Evolutionary conservation across 2,113 vertebrate genomes (phyloP).

Genomic region (Tringa solitaria): DNA sequence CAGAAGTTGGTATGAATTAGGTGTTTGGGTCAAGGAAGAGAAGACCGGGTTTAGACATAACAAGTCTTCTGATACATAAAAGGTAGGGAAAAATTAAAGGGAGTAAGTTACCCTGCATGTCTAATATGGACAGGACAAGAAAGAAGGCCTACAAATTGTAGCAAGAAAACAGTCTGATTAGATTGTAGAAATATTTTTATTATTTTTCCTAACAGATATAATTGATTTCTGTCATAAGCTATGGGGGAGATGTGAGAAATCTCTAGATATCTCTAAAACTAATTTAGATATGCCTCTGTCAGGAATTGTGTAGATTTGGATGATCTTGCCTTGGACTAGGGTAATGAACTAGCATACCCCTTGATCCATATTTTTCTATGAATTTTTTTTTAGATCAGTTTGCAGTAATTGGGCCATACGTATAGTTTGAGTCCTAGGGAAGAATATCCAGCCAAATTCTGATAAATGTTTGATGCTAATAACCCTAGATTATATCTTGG

Average conservation of each 20-base stretch:
- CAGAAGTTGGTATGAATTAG: neutral
- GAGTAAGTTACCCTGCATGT: neutral
- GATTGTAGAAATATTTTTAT: neutral
- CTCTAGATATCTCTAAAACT: neutral
- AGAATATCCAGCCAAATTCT: neutral
- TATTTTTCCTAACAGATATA: neutral
- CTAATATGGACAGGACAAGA: neutral
- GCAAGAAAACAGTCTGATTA: neutral
- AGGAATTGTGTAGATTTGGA: neutral
- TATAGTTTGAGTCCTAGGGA: neutral
- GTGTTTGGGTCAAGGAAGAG: neutral
- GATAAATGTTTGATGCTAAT: constrained; percentile 13
- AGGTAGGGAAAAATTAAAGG: neutral
- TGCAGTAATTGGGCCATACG: neutral
- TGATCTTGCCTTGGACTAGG: neutral
- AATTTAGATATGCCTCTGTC: neutral
- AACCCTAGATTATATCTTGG: neutral
- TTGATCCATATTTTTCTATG: neutral
- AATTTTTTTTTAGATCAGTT: neutral
- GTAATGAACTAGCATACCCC: neutral
- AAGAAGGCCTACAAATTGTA: neutral
- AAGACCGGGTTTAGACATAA: neutral
- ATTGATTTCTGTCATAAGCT: neutral
- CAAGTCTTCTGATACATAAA: neutral
- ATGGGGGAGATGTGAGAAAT: neutral